phyloP scores from a whole-genome alignment of 2,113 vertebrate species.

The Phycodurus eques region DNA sequence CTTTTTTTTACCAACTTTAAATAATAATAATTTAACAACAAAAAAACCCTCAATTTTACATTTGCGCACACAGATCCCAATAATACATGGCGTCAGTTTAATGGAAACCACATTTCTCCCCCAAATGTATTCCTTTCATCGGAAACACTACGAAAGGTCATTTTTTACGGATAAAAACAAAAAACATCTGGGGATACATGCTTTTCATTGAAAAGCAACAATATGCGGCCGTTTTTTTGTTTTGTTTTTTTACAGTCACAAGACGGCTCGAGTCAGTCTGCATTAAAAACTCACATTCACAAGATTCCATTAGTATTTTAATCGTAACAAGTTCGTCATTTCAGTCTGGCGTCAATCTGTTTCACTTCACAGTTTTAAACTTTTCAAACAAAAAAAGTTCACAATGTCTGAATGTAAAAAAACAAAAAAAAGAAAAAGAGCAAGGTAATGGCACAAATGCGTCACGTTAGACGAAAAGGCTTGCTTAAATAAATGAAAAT shows the following conservation, averaged over 20 bases:
- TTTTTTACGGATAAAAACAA: neutral
- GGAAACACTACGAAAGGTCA: neutral
- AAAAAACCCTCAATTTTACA: neutral
- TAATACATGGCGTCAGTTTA: neutral
- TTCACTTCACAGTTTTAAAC: neutral
- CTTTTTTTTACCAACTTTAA: neutral
- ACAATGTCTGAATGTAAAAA: constrained; percentile 1
- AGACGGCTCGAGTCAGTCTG: neutral
- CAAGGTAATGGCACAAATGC: constrained; percentile 9
- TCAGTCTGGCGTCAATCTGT: neutral
- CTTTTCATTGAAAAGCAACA: neutral
- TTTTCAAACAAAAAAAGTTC: neutral
- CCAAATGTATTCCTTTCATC: neutral
- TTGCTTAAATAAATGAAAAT: constrained; percentile 5
- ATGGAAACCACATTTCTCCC: neutral
- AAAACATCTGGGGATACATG: neutral
- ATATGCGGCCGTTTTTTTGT: neutral
- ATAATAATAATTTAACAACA: neutral
- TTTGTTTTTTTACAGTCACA: neutral
- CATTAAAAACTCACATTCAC: neutral
- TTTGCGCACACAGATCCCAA: neutral
- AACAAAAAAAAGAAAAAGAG: neutral
- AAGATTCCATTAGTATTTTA: neutral
- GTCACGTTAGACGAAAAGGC: constrained; percentile 38
- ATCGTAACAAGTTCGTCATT: neutral